Evolutionary conservation across 2,888 invertebrate genomes (phyloP).

Genomic region (Cephus spinipes): DNA sequence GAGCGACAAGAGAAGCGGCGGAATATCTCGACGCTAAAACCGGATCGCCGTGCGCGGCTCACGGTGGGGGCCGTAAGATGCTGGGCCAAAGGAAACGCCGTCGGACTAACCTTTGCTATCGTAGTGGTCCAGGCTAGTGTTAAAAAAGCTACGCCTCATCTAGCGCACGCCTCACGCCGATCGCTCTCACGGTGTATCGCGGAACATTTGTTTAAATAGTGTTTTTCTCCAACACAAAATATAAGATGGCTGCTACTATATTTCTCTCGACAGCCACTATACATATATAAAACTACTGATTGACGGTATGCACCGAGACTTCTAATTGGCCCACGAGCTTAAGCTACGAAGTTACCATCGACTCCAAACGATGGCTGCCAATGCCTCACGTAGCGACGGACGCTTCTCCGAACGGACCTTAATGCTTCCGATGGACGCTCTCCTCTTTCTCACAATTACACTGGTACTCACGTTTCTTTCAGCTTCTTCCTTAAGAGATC

Average conservation of each 20-base stretch:
- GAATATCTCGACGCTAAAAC: slow-evolving; percentile 43
- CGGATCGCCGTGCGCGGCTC: slow-evolving; percentile 37
- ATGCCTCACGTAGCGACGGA: background rate
- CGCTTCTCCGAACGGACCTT: background rate
- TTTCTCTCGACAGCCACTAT: slow-evolving; percentile 43
- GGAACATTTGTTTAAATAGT: slow-evolving; percentile 64
- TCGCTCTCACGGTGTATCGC: slow-evolving; percentile 59
- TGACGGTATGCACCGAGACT: slow-evolving; percentile 29
- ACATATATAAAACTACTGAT: slow-evolving; percentile 39
- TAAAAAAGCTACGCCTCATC: slow-evolving; percentile 65
- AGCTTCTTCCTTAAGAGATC: background rate
- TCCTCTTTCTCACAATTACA: background rate
- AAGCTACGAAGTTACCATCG: slow-evolving; percentile 6
- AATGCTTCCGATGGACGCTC: background rate
- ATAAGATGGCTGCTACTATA: slow-evolving; percentile 67
- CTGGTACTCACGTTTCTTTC: background rate
- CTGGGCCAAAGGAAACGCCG: slow-evolving; percentile 5
- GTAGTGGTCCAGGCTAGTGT: slow-evolving; percentile 63
- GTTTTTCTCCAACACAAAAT: slow-evolving; percentile 67
- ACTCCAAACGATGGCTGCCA: slow-evolving; percentile 4
- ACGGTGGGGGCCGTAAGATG: slow-evolving; percentile 18
- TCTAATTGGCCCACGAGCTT: slow-evolving; percentile 33
- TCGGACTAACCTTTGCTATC: slow-evolving; percentile 65
- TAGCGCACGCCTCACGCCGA: slow-evolving; percentile 57
- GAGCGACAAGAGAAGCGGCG: slow-evolving; percentile 31